Base-by-base conservation (phyloP, 2,113 vertebrate genomes). In the Lycocorax pyrrhopterus region DNA sequence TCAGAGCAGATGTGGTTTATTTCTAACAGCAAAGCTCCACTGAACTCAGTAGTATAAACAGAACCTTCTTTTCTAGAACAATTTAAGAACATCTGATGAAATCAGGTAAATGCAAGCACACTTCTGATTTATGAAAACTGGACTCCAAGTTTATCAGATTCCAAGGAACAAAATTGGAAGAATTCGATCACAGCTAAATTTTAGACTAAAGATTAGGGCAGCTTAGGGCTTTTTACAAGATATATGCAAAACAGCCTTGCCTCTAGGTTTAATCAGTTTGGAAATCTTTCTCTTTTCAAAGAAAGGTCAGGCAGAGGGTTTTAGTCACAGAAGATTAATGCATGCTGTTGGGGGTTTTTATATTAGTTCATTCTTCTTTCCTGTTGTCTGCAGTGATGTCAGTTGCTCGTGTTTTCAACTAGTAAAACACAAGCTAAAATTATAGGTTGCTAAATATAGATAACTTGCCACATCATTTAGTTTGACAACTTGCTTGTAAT, bases 381-480 rank as follows among this genome's bases (percentile, higher is more conserved):
- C 73, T 89, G n/a, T 80, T 80, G 72, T 93, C 68, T 93, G 35
- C 56, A 76, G 12, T 58, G 49, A 83, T 94, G 80, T 72, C 41
- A 73, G 85, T 58, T 94, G 49, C 32, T 97, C 37, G 4, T 92
- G 51, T 94, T 76, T 97, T 93, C 62, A 33, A 87, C 51, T 39
- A 94, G 68, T 35, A 90, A 96, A 96, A 46, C 44, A 94, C 27
- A 95, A 84, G 67, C 85, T 96, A 91, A 96, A 97, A 93, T 96
- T 95, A 85, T 26, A 89, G 77, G 30, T 82, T 93, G 22, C 75
- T 96, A 97, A 96, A 95, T 95, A 93, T 89, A 91, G 86, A 62
- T 91, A 93, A 69, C 30, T 84, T 96, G n/a, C 59, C 27, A 93
- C 81, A 88, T 96, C 69, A 73, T 94, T 97, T 96, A 91, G 27